These are phyloP conservation scores for Cepaea nemoralis DNA, from an alignment of 1,140 invertebrate species.

Conservation along the genomic window DNA sequence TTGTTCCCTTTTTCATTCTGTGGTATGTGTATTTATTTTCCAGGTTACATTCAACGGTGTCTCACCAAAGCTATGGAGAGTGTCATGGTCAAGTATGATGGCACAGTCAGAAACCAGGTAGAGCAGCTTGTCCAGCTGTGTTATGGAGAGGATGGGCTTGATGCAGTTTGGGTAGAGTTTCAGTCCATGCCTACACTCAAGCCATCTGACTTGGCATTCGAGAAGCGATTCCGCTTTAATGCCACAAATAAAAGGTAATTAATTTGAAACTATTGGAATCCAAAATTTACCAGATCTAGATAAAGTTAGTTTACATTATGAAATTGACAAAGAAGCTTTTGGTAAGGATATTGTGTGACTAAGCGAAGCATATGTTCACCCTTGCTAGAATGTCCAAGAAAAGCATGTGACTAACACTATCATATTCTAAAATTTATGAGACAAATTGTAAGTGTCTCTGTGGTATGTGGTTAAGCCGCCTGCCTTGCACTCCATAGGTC, in stretches of 20 bases:
- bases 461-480: too few species aligned
- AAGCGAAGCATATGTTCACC: too few species aligned
- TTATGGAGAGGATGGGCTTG: slow-evolving; percentile 98
- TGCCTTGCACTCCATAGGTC: too few species aligned
- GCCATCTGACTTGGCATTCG: slow-evolving; percentile 94
- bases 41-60: slow-evolving; percentile 96
- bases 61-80: slow-evolving; percentile 99
- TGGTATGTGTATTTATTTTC: neutral
- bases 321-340: too few species aligned
- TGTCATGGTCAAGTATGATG: slow-evolving; percentile 89
- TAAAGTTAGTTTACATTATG: too few species aligned
- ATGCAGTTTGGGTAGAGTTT: slow-evolving; percentile 95
- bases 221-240: slow-evolving; percentile 96
- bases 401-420: too few species aligned
- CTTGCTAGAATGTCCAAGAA: too few species aligned
- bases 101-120: slow-evolving; percentile 71
- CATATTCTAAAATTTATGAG: too few species aligned
- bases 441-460: too few species aligned
- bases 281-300: too few species aligned
- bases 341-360: too few species aligned
- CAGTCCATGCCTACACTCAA: slow-evolving; percentile 95
- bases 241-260: slow-evolving; percentile 86
- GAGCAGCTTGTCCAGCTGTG: slow-evolving; percentile 90
- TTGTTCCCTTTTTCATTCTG: neutral
- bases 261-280: too few species aligned